phyloP scores from a whole-genome alignment of 30 jellyfish, hydroid and myxozoan species.

The Aurelia coerulea region DNA sequence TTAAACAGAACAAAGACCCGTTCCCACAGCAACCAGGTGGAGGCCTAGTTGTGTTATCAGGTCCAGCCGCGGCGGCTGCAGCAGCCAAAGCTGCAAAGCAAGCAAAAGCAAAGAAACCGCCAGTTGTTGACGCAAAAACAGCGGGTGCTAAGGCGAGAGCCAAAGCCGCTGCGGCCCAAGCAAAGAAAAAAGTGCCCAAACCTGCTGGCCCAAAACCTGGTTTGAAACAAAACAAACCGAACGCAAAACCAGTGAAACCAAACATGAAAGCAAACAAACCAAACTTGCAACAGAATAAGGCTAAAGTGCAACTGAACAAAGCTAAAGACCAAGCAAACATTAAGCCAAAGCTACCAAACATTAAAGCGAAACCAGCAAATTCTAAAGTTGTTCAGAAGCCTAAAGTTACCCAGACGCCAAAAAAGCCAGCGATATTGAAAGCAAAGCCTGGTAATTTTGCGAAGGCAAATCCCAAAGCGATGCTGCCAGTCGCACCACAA shows the following conservation, averaged over 20 bases:
- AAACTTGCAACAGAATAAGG: background rate
- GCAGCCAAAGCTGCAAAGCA: background rate
- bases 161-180: constrained; percentile 13
- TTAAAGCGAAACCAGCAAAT: background rate
- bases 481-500: too few relatives aligned
- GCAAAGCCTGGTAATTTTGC: too few relatives aligned
- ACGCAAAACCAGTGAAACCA: background rate
- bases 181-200: constrained; percentile 12
- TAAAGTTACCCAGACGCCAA: too few relatives aligned
- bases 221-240: constrained; percentile 1
- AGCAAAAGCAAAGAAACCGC: background rate
- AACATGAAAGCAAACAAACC: background rate
- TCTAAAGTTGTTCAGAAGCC: too few relatives aligned
- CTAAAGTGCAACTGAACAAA: background rate
- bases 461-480: too few relatives aligned
- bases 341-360: background rate
- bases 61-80: constrained; percentile 3
- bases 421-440: too few relatives aligned
- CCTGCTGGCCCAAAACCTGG: constrained; percentile 8
- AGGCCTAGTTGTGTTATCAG: constrained; percentile 29
- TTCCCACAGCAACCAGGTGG: constrained; percentile 43
- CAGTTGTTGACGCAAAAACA: too few relatives aligned
- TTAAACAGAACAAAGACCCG: constrained; percentile 59
- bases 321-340: background rate
- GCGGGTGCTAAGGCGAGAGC: constrained; percentile 4